Evolutionary conservation across 2,888 invertebrate species (phyloP).

Genomic region (Syrphus vitripennis): DNA sequence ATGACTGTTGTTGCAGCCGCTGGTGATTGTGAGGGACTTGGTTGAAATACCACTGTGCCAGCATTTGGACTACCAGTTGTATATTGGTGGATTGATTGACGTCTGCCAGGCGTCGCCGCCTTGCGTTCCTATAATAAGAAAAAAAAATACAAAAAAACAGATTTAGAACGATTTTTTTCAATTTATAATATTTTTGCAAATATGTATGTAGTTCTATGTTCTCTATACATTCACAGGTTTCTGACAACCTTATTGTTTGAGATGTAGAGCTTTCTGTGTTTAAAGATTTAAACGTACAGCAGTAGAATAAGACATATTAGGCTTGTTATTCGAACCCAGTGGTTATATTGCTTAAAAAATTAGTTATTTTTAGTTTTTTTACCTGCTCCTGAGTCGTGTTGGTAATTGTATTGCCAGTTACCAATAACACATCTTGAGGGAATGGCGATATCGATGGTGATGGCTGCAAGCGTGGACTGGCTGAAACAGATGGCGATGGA

Average conservation of each 20-base stretch:
- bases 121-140: conserved; percentile 78
- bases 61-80: conserved; percentile 80
- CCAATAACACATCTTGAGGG: conserved; percentile 81
- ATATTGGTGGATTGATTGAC: conserved; percentile 81
- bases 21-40: conserved; percentile 81
- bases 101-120: conserved; percentile 81
- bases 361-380: conserved; percentile 28
- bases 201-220: too few species aligned
- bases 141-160: conserved; percentile 28
- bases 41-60: conserved; percentile 81
- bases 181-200: conserved; percentile 2
- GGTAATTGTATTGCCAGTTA: conserved; percentile 81
- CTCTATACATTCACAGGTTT: neutral
- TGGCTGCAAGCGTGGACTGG: conserved; percentile 81
- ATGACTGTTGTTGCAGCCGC: conserved; percentile 80
- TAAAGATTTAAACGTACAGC: too few species aligned
- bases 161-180: neutral
- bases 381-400: conserved; percentile 81
- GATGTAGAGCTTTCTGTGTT: too few species aligned
- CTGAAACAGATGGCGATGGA: conserved; percentile 82
- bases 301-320: too few species aligned
- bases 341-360: neutral
- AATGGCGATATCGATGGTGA: conserved; percentile 81
- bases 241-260: neutral
- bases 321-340: neutral